Percentiles rank a stretch among this genome's conserved stretches.
phyloP scores from a whole-genome alignment of 2,113 vertebrate genomes.

The Illadopsis cleaveri region DNA sequence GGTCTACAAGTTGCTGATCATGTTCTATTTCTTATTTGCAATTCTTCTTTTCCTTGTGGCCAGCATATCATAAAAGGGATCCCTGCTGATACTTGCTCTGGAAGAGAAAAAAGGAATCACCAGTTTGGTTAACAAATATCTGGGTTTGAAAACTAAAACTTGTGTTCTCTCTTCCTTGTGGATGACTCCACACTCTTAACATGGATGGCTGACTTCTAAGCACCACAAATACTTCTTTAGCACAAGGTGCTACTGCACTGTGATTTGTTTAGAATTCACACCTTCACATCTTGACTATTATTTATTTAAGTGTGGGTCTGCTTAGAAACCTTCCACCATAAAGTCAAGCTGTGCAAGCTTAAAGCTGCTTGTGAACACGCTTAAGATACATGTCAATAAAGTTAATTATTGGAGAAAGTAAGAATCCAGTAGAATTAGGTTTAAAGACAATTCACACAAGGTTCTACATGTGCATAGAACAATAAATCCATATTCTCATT shows the following conservation, averaged over 20 bases:
- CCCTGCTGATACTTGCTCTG: conserved; percentile 97
- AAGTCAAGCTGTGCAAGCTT: neutral
- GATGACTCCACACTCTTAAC: neutral
- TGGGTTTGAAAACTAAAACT: neutral
- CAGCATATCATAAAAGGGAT: conserved; percentile 99
- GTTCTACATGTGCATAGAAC: neutral
- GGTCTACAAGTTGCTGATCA: neutral
- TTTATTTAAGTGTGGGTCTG: neutral
- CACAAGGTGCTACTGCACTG: neutral
- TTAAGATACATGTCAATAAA: neutral
- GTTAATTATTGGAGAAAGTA: neutral
- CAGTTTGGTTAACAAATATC: neutral
- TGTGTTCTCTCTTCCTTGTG: neutral
- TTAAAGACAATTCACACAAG: neutral
- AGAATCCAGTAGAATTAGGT: neutral
- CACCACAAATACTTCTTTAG: neutral
- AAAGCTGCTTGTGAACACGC: neutral
- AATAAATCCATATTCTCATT: neutral
- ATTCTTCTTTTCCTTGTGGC: conserved; percentile 95
- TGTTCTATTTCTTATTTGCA: conserved; percentile 90
- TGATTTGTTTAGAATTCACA: neutral
- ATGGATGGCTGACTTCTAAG: neutral
- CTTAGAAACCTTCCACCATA: neutral
- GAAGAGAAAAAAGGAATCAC: neutral
- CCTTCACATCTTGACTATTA: neutral